These are phyloP conservation scores for Anthonomus grandis DNA, from an alignment of 1,140 invertebrate genomes.

Conservation along the genomic window DNA sequence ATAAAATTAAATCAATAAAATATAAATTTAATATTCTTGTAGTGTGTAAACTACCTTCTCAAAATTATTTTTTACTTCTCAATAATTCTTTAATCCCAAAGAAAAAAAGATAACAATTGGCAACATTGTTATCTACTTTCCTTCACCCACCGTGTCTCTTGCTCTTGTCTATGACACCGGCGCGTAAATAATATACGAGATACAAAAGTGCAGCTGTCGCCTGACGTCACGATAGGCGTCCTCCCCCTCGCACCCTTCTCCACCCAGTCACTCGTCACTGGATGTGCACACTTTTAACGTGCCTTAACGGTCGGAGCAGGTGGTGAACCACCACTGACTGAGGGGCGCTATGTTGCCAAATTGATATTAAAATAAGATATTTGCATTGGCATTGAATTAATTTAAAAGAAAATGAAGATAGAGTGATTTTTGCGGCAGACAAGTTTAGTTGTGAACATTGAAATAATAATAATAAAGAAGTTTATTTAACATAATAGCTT, in stretches of 20 bases:
- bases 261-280: neutral
- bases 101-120: too few species aligned
- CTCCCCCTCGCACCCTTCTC: slow-evolving; percentile 3
- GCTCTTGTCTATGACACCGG: slow-evolving; percentile 9
- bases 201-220: slow-evolving; percentile 15
- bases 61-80: too few species aligned
- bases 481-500: too few species aligned
- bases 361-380: neutral
- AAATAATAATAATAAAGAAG: too few species aligned
- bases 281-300: slow-evolving; percentile 13
- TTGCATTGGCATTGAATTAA: too few species aligned
- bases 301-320: slow-evolving; percentile 18
- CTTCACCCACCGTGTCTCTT: slow-evolving; percentile 21
- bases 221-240: slow-evolving; percentile 5
- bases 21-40: too few species aligned
- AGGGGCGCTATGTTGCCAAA: neutral
- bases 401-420: too few species aligned
- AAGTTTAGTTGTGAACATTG: too few species aligned
- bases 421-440: too few species aligned
- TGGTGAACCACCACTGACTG: slow-evolving; percentile 17
- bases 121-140: slow-evolving; percentile 6
- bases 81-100: too few species aligned
- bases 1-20: too few species aligned
- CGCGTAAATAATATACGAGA: neutral
- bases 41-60: too few species aligned